A percentile compares a stretch with the other conserved stretches of the same genome.
These are phyloP conservation scores for Gryllus longicercus DNA, from an alignment of 2,888 invertebrate species.

Conservation along the genomic window DNA sequence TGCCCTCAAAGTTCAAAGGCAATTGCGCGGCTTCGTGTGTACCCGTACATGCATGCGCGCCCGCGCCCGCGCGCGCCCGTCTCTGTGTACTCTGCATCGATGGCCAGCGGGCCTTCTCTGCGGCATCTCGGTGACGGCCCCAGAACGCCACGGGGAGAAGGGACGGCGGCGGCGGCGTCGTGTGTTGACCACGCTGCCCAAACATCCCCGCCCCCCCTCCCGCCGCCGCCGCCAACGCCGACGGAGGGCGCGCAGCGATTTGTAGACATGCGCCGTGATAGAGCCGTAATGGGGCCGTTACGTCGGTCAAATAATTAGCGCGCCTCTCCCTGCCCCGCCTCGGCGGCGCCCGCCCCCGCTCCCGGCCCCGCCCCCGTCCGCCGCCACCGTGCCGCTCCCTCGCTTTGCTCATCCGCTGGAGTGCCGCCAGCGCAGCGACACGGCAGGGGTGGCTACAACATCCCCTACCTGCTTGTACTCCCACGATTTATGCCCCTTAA, in stretches of 20 bases:
- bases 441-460: constrained; percentile 1
- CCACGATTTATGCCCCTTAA: constrained; percentile 17
- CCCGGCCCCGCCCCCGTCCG: not conserved
- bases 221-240: not conserved
- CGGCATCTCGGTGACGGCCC: not conserved
- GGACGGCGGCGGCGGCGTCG: not conserved
- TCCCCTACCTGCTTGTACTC: constrained; percentile 17
- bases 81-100: not conserved
- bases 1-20: constrained; percentile 1
- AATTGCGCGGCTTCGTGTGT: not conserved
- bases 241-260: not conserved
- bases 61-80: not conserved
- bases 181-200: constrained; percentile 9
- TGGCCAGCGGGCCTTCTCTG: not conserved
- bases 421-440: constrained; percentile 1
- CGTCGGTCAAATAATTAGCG: constrained; percentile 17
- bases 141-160: not conserved
- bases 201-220: not conserved
- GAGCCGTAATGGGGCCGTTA: constrained; percentile 17
- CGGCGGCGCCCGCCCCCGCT: not conserved
- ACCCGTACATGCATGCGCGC: not conserved
- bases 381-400: not conserved
- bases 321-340: not conserved
- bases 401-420: not conserved
- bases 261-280: constrained; percentile 10